phyloP scores from a whole-genome alignment of 2,797 vertebrate genomes.

The Lepilemur ruficaudatus region DNA sequence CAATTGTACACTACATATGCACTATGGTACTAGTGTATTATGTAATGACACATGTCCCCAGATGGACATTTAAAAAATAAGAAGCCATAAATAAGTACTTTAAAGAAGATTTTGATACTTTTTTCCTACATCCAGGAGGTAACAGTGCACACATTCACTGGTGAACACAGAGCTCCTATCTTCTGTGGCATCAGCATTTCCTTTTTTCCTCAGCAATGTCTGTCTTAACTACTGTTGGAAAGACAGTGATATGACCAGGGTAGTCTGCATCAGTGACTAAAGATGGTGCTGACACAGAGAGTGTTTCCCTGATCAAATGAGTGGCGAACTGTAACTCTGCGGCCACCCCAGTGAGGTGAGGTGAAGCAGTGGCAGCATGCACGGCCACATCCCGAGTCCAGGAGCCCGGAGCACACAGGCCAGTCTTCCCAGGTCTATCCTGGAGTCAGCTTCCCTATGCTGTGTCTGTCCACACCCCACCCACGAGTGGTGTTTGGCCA shows the following conservation, averaged over 20 bases:
- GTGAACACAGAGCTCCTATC: background rate
- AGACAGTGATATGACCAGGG: background rate
- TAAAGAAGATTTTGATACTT: background rate
- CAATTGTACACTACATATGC: background rate
- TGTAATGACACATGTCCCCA: background rate
- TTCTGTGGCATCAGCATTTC: background rate
- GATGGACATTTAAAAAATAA: background rate
- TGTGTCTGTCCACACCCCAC: background rate
- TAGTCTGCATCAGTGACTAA: background rate
- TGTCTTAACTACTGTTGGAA: background rate
- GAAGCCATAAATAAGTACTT: background rate
- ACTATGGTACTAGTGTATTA: background rate
- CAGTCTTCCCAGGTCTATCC: background rate
- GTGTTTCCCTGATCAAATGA: background rate
- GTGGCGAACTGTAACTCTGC: fast-evolving
- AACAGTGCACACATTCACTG: too few species aligned
- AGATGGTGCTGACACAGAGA: background rate
- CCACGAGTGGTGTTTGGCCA: fast-evolving
- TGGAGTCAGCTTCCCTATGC: background rate
- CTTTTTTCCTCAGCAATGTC: background rate
- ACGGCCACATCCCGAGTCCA: background rate
- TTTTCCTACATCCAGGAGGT: background rate
- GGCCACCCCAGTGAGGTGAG: background rate
- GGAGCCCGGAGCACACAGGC: background rate
- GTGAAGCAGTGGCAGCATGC: fast-evolving